Conservation (phyloP, 2,888 invertebrate species). For the Abscondita cerata region DNA sequence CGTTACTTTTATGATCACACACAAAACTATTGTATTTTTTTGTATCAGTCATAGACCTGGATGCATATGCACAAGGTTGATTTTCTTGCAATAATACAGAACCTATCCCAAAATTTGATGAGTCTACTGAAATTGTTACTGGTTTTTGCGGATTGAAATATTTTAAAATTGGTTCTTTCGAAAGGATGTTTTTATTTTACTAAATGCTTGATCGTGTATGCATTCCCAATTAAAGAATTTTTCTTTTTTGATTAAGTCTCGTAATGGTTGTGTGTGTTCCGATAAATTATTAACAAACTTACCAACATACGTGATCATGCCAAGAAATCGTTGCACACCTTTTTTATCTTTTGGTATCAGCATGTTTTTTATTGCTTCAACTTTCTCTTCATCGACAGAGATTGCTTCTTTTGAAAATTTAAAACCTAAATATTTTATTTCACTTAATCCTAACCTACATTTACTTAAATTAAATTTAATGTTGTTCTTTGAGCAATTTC, state of each 20-base stretch:
- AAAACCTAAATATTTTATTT: constrained; percentile 25
- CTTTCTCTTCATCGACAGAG: constrained; percentile 27
- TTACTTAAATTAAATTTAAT: too few relatives aligned
- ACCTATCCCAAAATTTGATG: constrained; percentile 37
- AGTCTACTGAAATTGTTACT: constrained; percentile 23
- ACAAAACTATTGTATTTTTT: too few relatives aligned
- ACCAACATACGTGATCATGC: too few relatives aligned
- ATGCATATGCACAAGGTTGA: too few relatives aligned
- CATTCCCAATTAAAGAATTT: neutral
- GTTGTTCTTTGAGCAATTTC: too few relatives aligned
- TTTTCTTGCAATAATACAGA: constrained; percentile 48
- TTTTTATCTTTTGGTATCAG: too few relatives aligned
- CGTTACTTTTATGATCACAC: too few relatives aligned
- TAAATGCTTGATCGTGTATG: neutral
- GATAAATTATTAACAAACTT: constrained; percentile 18
- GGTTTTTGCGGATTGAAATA: constrained; percentile 14
- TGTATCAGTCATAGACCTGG: too few relatives aligned
- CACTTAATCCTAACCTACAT: neutral
- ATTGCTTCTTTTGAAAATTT: constrained; percentile 33
- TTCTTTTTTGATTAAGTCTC: too few relatives aligned
- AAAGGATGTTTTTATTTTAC: constrained; percentile 9
- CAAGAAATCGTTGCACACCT: too few relatives aligned
- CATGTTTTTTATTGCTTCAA: constrained; percentile 34
- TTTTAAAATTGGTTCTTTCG: constrained; percentile 10
- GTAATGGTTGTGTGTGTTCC: too few relatives aligned